Base-by-base conservation (phyloP, 1,140 invertebrate species). In the Stegodyphus mimosarum region DNA sequence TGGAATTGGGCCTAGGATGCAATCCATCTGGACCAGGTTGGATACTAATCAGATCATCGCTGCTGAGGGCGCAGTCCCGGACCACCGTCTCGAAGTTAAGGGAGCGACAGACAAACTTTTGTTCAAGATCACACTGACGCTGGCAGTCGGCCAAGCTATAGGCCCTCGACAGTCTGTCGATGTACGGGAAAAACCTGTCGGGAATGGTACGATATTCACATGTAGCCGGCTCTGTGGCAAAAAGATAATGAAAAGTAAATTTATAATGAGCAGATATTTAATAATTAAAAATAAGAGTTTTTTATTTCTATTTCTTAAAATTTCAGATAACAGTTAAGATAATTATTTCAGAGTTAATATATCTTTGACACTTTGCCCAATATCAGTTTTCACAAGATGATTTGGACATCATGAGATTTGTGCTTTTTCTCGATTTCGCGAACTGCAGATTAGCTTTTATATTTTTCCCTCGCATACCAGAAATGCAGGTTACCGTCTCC, bases 191-290 rank as follows among this genome's bases (percentile, higher is more conserved):
- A 81, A 90, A 91, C 6, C 90, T 87, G 5, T 91, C 91, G 13
- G 90, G 88, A 48, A 89, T 89, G 84, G 91, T 90, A 55, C 89
- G 88, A 88, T 92, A 92, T 83, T 92, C 91, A 87, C 92, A 92
- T 74, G 91, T 90, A 3, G 91, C 90, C 3, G 91, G 91, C 86
- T 91, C 92, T 92, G 60, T 13, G 11, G 11, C 13, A 53, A 66
- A 66, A 78, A 66, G 55, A 15, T 1, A 60, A 60, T 60, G 9
- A 60, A 11, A 11, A 15, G 5, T 2, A 60, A 15, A 33, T 33
- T 33, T 33, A 33, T 33, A 3, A 33, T 33, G 33, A 33, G 33
- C 33, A 33, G 1, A 33, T 33, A 33, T 33, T 33, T 33, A 33
- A 33, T 33, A 33, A 33, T 33, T 33, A 33, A 33, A 1, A 33